phyloP scores from a whole-genome alignment of 35 echinoderm and acorn worm species.

The Chiridota heheva region DNA sequence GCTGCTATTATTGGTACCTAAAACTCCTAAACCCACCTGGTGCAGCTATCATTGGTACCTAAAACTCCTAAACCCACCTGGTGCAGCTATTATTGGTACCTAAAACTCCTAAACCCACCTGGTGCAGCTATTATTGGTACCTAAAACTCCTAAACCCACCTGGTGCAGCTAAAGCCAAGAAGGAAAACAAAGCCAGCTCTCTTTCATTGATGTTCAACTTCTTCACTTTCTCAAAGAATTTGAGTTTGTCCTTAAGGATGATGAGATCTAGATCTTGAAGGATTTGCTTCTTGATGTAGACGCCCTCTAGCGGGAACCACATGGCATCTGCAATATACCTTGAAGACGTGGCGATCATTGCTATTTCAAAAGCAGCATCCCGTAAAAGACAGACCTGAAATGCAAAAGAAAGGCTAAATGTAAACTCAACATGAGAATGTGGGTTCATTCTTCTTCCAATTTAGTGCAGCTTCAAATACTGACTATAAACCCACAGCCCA shows the following conservation, averaged over 20 bases:
- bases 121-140: no score
- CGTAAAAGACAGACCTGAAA: conserved; percentile 74
- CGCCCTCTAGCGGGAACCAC: conserved; percentile 85
- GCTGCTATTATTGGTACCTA: no score
- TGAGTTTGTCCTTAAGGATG: conserved; percentile 84
- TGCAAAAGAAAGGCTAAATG: neutral
- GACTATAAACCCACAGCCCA: no score
- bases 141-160: no score
- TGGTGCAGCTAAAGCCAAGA: conserved; percentile 79
- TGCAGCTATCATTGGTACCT: no score
- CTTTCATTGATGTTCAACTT: conserved; percentile 90
- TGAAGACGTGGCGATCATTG: conserved; percentile 88
- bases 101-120: no score
- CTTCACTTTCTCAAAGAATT: conserved; percentile 99
- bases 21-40: no score
- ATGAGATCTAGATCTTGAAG: conserved; percentile 78
- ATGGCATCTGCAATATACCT: conserved; percentile 89
- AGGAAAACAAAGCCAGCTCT: conserved; percentile 93
- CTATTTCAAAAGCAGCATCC: conserved; percentile 95
- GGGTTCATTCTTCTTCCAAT: no score
- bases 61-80: no score
- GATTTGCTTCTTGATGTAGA: conserved; percentile 86
- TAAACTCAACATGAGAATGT: no score
- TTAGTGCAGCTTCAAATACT: no score
- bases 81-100: no score